Conservation (phyloP, 2,113 vertebrate species). For the Coracopsis vasa region DNA sequence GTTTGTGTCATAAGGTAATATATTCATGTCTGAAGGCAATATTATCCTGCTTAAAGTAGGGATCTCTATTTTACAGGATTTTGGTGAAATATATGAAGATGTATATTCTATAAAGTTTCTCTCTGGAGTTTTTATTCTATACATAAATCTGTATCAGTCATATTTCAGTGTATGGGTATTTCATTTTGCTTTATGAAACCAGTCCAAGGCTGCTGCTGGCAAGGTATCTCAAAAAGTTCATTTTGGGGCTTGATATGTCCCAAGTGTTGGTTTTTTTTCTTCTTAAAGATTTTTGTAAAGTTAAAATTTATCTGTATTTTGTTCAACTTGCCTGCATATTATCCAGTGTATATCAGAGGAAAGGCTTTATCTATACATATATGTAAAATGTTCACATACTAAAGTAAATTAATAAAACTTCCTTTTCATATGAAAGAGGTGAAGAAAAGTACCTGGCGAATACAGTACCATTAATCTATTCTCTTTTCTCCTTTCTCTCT, state of each 20-base stretch:
- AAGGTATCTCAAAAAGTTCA: neutral
- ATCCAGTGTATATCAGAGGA: constrained; percentile 22
- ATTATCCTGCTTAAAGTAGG: neutral
- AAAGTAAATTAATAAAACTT: constrained; percentile 69
- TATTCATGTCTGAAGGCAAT: neutral
- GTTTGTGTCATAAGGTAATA: neutral
- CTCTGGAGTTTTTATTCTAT: neutral
- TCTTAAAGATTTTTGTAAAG: constrained; percentile 29
- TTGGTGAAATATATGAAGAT: neutral
- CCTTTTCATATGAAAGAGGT: constrained; percentile 76
- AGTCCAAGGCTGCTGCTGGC: neutral
- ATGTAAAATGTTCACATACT: constrained; percentile 51
- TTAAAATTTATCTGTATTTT: constrained; percentile 37
- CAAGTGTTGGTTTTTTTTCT: neutral
- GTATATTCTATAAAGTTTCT: neutral
- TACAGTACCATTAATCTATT: constrained; percentile 89
- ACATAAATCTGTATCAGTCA: neutral
- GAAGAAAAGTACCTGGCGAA: constrained; percentile 81
- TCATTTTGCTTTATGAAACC: constrained; percentile 1
- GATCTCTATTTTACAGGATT: constrained; percentile 13
- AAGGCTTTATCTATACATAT: neutral
- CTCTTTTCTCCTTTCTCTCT: constrained; percentile 87
- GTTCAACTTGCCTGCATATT: constrained; percentile 26
- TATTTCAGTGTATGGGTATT: constrained; percentile 12
- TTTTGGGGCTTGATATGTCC: neutral